These are phyloP conservation scores for Drosophila subquinaria DNA, from an alignment of 2,888 invertebrate genomes.

Conservation along the genomic window DNA sequence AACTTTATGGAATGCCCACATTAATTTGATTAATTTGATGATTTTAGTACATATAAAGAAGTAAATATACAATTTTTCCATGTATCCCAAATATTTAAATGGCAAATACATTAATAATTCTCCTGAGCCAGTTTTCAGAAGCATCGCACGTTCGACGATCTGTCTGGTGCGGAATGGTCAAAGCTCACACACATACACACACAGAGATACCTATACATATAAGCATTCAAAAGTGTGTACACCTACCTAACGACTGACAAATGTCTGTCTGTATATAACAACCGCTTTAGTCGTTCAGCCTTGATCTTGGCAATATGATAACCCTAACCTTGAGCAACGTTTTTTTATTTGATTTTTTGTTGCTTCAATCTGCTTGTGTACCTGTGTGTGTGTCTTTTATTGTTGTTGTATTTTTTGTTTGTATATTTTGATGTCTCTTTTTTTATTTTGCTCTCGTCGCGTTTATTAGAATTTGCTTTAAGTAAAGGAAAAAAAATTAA, in stretches of 20 bases:
- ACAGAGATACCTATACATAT: not conserved
- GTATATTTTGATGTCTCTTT: conserved; percentile 64
- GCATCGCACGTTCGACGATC: conserved; percentile 68
- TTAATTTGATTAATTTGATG: not conserved
- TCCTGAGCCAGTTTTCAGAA: conserved; percentile 53
- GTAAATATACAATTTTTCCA: not conserved
- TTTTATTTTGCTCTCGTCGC: conserved; percentile 54
- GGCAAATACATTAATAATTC: conserved; percentile 40
- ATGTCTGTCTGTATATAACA: conserved; percentile 63
- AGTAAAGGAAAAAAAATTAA: conserved; percentile 26
- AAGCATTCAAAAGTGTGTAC: not conserved
- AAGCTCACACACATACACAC: conserved; percentile 29
- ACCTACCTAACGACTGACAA: conserved; percentile 57
- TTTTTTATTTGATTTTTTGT: conserved; percentile 74
- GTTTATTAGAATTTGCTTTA: conserved; percentile 61
- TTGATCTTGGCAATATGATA: conserved; percentile 84
- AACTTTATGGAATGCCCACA: not conserved
- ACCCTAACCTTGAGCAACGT: conserved; percentile 81
- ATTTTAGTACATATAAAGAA: not conserved
- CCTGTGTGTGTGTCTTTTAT: conserved; percentile 13
- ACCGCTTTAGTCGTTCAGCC: conserved; percentile 65
- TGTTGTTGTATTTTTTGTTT: conserved; percentile 33
- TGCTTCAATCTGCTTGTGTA: conserved; percentile 8
- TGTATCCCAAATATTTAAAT: conserved; percentile 28
- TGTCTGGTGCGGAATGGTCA: conserved; percentile 60